These are phyloP conservation scores for Neopipo cinnamomea DNA, from an alignment of 2,113 vertebrate genomes.

Conservation along the genomic window DNA sequence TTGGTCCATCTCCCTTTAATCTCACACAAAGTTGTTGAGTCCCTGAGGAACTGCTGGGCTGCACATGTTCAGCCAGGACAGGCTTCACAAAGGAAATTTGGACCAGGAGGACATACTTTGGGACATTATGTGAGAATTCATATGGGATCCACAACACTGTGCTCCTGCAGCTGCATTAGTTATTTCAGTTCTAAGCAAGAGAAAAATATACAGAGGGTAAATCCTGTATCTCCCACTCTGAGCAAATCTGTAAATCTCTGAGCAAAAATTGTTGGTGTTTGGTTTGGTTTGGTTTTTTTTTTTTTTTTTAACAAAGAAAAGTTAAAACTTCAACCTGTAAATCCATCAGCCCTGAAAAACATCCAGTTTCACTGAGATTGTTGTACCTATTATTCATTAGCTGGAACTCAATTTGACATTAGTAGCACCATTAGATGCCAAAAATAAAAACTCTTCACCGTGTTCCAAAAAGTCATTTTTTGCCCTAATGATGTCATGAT, in stretches of 20 bases:
- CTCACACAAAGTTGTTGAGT: neutral
- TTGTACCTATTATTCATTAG: neutral
- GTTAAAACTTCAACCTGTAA: neutral
- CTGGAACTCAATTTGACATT: neutral
- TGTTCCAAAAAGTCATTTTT: neutral
- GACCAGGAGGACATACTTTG: neutral
- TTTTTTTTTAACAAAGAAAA: neutral
- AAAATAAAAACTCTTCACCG: neutral
- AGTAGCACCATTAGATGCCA: neutral
- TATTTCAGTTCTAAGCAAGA: neutral
- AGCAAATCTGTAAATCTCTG: too few relatives aligned
- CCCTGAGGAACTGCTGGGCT: neutral
- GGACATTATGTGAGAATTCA: neutral
- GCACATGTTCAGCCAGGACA: neutral
- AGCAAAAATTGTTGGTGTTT: neutral
- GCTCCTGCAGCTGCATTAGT: neutral
- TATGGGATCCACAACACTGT: neutral
- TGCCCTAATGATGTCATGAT: rapidly evolving
- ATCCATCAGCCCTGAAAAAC: neutral
- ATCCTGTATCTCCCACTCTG: neutral
- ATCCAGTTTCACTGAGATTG: neutral
- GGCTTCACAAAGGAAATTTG: neutral
- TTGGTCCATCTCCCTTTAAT: neutral
- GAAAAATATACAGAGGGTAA: neutral
- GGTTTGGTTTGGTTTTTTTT: neutral